Base-by-base conservation (phyloP, 2,888 invertebrate species). In the Clostera curtula region DNA sequence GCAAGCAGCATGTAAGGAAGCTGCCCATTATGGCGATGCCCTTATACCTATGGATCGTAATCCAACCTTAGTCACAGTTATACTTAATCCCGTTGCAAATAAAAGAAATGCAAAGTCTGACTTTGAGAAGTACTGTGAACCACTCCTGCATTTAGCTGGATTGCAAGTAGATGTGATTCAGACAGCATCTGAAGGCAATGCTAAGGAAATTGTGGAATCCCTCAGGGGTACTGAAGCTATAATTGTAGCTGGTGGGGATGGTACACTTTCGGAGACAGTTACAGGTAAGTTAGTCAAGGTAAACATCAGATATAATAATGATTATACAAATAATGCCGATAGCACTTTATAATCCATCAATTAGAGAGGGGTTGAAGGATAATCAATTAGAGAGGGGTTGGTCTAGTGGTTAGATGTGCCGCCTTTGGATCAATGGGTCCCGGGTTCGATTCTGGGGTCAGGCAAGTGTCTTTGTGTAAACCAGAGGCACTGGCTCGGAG, bases 181-280 rank as follows among this genome's bases (percentile, higher is more conserved):
- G 70, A 97, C 97, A 0, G 92, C 95, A 54, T 89, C 92, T 19
- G 93, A 95, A 59, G 95, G 95, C 0, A 93, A 96, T 72, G 96
- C 96, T 1, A 91, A 93, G 56, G 88, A 89, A 35, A 85, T 94
- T 40, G 89, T 95, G 34, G 90, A 92, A 50, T 88, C 89, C 32
- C 79, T 97, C 43, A 87, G 87, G 18, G 88, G 89, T 4, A 92
- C 93, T 0, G 94, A 96, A 77, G 93, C 93, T 17, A 89, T 98
- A 31, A 86, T 97, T 25, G 90, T 97, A 1, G 98, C 96, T 25
- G 98, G 98, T 2, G 98, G 98, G 2, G 96, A 97, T 86, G 98
- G 97, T 1, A 96, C 97, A 0, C 64, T 97, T 1, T 91, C 93
- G 0, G 98, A 98, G 83, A 93, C 95, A 33, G 80, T 93, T 15